Base-by-base conservation (phyloP, 2,797 vertebrate species). In the Lagothrix lagotricha region DNA sequence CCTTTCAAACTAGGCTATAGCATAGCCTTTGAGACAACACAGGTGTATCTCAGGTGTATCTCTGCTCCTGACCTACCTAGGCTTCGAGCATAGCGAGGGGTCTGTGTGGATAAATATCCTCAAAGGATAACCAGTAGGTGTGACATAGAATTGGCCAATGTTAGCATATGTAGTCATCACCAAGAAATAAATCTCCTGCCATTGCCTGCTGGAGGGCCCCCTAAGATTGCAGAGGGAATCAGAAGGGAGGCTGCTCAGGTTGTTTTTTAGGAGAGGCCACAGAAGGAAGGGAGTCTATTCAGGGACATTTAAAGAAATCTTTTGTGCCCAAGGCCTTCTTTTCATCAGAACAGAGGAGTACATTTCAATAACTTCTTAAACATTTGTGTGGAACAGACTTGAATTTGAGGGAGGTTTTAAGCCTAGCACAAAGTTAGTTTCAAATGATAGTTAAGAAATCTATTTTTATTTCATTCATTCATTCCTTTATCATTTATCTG, bases 401-500 rank as follows among this genome's bases (percentile, higher is more conserved):
- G 86, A 61, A 54, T 79, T 20, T 91, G 83, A 93, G 50, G 75
- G 95, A 97, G 94, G 93, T 94, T 98, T 98, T 97, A 98, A 98
- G 97, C 98, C 98, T 98, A 98, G 94, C 98, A 95, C 98, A 96
- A 98, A 97, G 90, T 82, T 97, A 95, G 87, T 97, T 98, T 96
- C 96, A 92, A 93, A 79, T 91, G 93, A 88, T 98, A 98, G 98
- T 93, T 97, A 97, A 97, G 36, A 44, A 96, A 93, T 93, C 82
- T 98, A 73, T 94, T 84, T 96, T 96, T 92, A 61, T 93, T 88
- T 67, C 52, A n/a, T 87, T 90, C 90, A 92, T 84, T 96, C 86
- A 97, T 98, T 30, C 28, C 5, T 58, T 28, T 14, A 5, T 30
- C 28, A 2, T 58, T 7, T 64, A 15, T 33, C 33, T 61, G 5